Percentiles rank a stretch among this genome's conserved stretches.
Conservation (phyloP, 2,113 vertebrate genomes). For the Odocoileus virginianus region DNA sequence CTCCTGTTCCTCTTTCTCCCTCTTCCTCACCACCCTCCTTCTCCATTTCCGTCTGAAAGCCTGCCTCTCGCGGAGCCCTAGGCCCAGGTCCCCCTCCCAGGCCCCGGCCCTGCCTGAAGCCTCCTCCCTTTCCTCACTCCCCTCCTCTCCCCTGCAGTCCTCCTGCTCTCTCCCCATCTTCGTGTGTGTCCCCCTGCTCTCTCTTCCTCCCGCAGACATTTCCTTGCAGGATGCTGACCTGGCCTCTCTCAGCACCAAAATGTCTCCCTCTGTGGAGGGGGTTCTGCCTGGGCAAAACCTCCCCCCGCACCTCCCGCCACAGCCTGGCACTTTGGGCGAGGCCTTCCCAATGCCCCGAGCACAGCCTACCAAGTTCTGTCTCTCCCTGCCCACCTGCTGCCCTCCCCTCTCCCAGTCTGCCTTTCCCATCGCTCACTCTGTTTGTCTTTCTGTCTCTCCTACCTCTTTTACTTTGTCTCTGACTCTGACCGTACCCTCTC, state of each 20-base stretch:
- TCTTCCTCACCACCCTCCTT: slow-evolving; percentile 19
- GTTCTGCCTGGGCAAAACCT: not conserved
- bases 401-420: not conserved
- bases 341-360: not conserved
- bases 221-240: not conserved
- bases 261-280: not conserved
- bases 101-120: not conserved
- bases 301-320: not conserved
- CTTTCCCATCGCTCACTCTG: not conserved
- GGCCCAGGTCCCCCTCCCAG: not conserved
- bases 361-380: not conserved
- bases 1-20: slow-evolving; percentile 75
- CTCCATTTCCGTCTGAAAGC: slow-evolving; percentile 27
- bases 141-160: not conserved
- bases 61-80: not conserved
- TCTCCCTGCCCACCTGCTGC: not conserved
- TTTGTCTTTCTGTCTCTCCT: not conserved
- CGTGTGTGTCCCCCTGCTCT: not conserved
- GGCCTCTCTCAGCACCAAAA: not conserved
- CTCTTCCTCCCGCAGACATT: not conserved
- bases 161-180: not conserved
- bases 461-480: slow-evolving; percentile 19
- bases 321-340: not conserved
- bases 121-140: not conserved
- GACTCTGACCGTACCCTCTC: not conserved